Evolutionary conservation across 2,113 vertebrate genomes (phyloP), one percentile per base, ranked within the genome.

Genomic region (Daphoenositta chrysoptera): DNA sequence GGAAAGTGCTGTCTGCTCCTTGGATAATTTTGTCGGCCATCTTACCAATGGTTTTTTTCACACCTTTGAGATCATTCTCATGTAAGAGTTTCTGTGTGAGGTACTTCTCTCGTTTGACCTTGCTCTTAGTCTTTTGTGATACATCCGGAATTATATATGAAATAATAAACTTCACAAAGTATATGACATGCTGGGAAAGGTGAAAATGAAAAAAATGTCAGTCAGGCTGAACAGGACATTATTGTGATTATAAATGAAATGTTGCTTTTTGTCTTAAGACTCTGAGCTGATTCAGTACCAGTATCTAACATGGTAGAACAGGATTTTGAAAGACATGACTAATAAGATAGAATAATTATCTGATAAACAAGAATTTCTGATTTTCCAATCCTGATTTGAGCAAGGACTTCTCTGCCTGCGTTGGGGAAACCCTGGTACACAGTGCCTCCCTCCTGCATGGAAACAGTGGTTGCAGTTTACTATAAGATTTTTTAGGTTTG

Each of bases 71-170:
- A 93, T 98, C 98, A 33, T 98, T 98, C 94, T 99, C 99, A 1
- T 98, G 99, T 82, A 99, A 97, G n/a, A 99, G 97, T 56, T 98
- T 98, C 94, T 99, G 99, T 27, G 98, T 99, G 91, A 99, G 91
- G 95, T 99, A 99, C 63, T 98, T 99, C 96, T 99, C 99, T 70
- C 99, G 98, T 96, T 99, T 99, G 91, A 99, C 98, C 95, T 99
- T 98, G 81, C 99, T 99, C 91, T 97, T 99, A 35, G 99, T 98
- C 47, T 95, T 88, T 31, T 98, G 83, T 1, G 99, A 98, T 50
- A 99, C 97, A 40, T 99, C 99, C 4, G 99, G 99, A 93, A 99
- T 99, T 71, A 94, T 3, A 14, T 99, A 99, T 13, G 99, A 98
- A 94, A 99, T 98, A 95, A 99, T 70, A 94, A 99, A 99, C 95